Percentiles rank a stretch among this genome's conserved stretches.
Conservation (phyloP, 2,113 vertebrate genomes). For the Camelus bactrianus region DNA sequence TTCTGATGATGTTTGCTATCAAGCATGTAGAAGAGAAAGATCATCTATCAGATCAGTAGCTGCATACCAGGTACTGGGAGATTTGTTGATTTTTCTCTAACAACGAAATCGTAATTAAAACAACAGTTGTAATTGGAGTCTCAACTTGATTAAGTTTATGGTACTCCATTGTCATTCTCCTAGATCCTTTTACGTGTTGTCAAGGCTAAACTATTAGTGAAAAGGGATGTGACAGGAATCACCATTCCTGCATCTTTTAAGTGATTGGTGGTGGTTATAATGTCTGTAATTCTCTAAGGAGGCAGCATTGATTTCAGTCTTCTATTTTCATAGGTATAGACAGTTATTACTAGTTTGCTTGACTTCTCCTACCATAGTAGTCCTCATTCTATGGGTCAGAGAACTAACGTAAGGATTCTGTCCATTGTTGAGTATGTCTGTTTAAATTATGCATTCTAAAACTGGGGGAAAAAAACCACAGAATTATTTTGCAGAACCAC, state of each 20-base stretch:
- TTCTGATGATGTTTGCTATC: not conserved
- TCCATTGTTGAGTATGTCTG: not conserved
- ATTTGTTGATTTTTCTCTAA: slow-evolving; percentile 28
- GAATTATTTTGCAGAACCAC: not conserved
- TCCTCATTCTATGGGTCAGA: not conserved
- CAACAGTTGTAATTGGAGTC: not conserved
- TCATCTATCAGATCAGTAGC: not conserved
- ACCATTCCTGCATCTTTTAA: not conserved
- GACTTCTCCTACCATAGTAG: not conserved
- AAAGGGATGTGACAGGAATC: not conserved
- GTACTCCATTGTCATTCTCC: not conserved
- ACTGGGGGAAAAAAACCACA: not conserved
- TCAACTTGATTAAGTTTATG: not conserved
- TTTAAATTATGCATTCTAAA: not conserved
- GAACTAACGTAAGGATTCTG: not conserved
- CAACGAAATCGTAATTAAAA: not conserved
- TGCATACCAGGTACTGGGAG: not conserved
- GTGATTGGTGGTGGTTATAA: not conserved
- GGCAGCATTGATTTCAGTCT: not conserved
- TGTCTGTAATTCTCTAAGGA: not conserved
- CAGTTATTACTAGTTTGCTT: not conserved
- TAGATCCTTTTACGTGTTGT: not conserved
- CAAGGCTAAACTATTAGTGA: not conserved
- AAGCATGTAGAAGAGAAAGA: not conserved
- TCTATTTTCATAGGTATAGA: not conserved